These are phyloP conservation scores for Zoanthus sociatus DNA, from an alignment of 92 coral and sea anemone species.

Conservation along the genomic window DNA sequence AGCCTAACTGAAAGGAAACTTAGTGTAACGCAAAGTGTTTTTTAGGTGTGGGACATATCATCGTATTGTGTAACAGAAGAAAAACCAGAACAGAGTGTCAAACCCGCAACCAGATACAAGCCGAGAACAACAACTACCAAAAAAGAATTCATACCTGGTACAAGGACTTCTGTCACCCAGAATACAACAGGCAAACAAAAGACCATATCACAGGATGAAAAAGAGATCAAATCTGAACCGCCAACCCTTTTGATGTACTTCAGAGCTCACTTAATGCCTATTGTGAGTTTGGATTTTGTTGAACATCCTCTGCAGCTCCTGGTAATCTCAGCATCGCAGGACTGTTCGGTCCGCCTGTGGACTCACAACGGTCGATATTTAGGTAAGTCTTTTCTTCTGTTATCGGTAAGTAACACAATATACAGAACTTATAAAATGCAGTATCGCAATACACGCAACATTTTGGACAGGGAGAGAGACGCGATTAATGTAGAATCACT, in stretches of 20 bases:
- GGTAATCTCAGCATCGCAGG: constrained; percentile 86
- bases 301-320: constrained; percentile 60
- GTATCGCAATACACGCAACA: too few species aligned
- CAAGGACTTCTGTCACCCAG: background rate
- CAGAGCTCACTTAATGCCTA: constrained; percentile 81
- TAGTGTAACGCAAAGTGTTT: background rate
- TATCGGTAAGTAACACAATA: background rate
- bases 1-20: background rate
- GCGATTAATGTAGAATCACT: too few species aligned
- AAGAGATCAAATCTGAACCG: constrained; percentile 49
- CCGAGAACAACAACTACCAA: background rate
- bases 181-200: constrained; percentile 5
- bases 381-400: constrained; percentile 31
- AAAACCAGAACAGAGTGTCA: constrained; percentile 26
- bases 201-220: background rate
- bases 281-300: constrained; percentile 85
- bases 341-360: constrained; percentile 95
- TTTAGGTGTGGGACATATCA: constrained; percentile 84
- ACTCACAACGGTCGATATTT: constrained; percentile 78
- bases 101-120: background rate
- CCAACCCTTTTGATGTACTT: constrained; percentile 80
- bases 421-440: too few species aligned
- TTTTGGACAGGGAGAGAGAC: too few species aligned
- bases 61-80: constrained; percentile 64
- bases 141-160: constrained; percentile 45